Percentiles rank a stretch among this genome's conserved stretches.
Evolutionary conservation across 2,113 vertebrate species (phyloP).

Genomic region (Cnemophilus loriae): DNA sequence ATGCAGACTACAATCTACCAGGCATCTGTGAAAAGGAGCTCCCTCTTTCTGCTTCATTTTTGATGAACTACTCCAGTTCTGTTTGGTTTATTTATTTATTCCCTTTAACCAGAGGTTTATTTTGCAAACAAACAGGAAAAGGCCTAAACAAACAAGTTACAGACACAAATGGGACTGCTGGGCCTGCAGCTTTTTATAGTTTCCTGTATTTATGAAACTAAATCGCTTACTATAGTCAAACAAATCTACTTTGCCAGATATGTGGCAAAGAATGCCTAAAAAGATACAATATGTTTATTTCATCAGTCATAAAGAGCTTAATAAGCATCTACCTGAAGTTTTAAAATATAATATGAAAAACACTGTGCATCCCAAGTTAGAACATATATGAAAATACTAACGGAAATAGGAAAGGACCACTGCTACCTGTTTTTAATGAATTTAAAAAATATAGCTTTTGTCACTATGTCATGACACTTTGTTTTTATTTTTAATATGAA

Average conservation of each 20-base stretch:
- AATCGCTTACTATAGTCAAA: not conserved
- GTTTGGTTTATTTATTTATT: not conserved
- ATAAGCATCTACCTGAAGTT: not conserved
- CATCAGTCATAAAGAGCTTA: not conserved
- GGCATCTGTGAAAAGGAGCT: not conserved
- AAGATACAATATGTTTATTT: not conserved
- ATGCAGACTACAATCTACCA: not conserved
- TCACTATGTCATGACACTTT: not conserved
- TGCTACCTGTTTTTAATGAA: not conserved
- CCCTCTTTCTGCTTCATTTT: not conserved
- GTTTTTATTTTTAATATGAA: not conserved
- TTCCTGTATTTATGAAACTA: not conserved
- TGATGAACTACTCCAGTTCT: not conserved
- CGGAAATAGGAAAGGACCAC: not conserved
- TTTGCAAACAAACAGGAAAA: not conserved
- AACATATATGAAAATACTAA: not conserved
- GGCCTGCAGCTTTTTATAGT: not conserved
- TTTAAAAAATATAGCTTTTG: not conserved
- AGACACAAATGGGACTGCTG: not conserved
- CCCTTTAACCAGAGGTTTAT: not conserved
- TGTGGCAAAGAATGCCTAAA: not conserved
- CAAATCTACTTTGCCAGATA: not conserved
- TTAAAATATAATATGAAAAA: not conserved
- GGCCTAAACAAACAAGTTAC: not conserved
- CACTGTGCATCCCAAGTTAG: not conserved